Evolutionary conservation across 2,113 vertebrate species (phyloP).

Genomic region (Lepus europaeus): DNA sequence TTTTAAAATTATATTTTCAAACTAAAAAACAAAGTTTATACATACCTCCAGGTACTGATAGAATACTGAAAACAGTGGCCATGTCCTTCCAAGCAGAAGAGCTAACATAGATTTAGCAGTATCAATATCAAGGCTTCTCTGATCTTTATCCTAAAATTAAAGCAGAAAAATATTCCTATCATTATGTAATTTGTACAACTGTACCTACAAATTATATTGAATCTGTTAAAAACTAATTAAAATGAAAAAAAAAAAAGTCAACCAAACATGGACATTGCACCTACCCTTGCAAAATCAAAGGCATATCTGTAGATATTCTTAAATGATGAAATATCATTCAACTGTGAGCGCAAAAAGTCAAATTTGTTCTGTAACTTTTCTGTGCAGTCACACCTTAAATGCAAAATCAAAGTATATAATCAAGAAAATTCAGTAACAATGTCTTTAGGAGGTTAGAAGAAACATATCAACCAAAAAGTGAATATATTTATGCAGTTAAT

Average conservation of each 20-base stretch:
- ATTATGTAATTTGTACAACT: too few relatives aligned
- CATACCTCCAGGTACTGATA: conserved; percentile 96
- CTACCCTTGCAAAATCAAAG: conserved; percentile 98
- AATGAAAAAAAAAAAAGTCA: too few relatives aligned
- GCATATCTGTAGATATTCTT: conserved; percentile 99
- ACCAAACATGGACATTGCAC: conserved; percentile 75
- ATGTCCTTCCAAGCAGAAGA: conserved; percentile 95
- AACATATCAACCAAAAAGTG: conserved; percentile 34
- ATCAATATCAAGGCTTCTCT: conserved; percentile 97
- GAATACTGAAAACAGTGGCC: conserved; percentile 97
- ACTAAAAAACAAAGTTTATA: conserved; percentile 42
- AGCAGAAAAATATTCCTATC: conserved; percentile 63
- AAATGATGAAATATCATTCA: conserved; percentile 95
- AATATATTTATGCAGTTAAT: conserved; percentile 40
- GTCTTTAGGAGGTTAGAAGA: not conserved
- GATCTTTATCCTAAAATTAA: conserved; percentile 94
- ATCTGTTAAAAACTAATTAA: too few relatives aligned
- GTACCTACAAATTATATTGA: too few relatives aligned
- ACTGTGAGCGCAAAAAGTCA: conserved; percentile 93
- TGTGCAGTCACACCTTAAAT: conserved; percentile 95
- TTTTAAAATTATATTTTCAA: conserved; percentile 28
- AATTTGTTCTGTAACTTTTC: conserved; percentile 96
- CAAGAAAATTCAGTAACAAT: conserved; percentile 64
- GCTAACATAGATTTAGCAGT: conserved; percentile 97
- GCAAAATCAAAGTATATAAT: conserved; percentile 69